Evolutionary conservation across 2,113 vertebrate species (phyloP).

Genomic region (Pogonocichla stellata): DNA sequence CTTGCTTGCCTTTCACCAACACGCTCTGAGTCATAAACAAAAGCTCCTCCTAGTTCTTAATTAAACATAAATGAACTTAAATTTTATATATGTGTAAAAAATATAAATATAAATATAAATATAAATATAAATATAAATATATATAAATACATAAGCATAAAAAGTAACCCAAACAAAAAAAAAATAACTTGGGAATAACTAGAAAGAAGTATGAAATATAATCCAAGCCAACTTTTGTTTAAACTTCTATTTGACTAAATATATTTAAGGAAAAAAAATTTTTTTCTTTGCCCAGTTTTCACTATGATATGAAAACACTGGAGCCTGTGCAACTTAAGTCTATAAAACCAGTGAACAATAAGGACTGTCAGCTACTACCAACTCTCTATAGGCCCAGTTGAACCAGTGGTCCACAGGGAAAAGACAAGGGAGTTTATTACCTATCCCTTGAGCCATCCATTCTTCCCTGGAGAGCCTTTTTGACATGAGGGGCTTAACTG

Average conservation of each 20-base stretch:
- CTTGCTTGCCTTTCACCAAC: not conserved
- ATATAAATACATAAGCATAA: too few species aligned
- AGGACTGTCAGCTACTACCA: not conserved
- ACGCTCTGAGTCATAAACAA: not conserved
- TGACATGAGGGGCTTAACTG: conserved; percentile 44
- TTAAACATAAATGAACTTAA: not conserved
- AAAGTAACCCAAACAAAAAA: fast-evolving
- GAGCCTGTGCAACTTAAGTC: not conserved
- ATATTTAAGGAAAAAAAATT: not conserved
- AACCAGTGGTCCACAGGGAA: not conserved
- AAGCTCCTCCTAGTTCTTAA: not conserved
- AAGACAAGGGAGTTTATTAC: conserved; percentile 24
- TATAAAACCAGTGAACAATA: not conserved
- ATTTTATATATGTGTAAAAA: not conserved
- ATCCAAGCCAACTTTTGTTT: not conserved
- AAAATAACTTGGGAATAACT: not conserved
- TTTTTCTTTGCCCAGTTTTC: too few species aligned
- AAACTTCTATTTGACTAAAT: not conserved
- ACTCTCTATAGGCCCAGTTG: not conserved
- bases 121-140: too few species aligned
- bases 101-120: too few species aligned
- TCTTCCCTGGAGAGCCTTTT: conserved; percentile 28
- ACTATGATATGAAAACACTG: not conserved
- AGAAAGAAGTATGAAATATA: not conserved
- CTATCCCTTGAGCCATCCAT: conserved; percentile 1